Evolutionary conservation across 2,888 invertebrate genomes (phyloP), one percentile per base, ranked within the genome.

Genomic region (Eurois occulta): DNA sequence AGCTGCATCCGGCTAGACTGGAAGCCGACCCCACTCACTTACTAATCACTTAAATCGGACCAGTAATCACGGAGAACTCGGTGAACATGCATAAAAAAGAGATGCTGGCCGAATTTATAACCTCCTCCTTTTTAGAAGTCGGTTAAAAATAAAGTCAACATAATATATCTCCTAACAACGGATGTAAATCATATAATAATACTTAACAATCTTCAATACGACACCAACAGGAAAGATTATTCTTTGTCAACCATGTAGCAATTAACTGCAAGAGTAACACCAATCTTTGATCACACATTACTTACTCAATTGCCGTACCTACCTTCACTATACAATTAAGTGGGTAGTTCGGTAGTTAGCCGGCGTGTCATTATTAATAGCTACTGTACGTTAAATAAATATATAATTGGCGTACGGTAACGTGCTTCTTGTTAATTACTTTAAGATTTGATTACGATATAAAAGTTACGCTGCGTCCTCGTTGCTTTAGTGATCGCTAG

Each of bases 311-410:
- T 13, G 16, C 55, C n/a, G 13, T 48, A 60, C 24, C 24, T 38
- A 41, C 41, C 38, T 0, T 13, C 72, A 55, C 24, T 46, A 28
- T 46, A 38, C 38, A 71, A 80, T 83, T 58, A 78, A 46, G 32
- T 72, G 55, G 10, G 46, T 77, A 77, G 48, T 32, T 24, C 32
- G 24, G 24, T 81, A 72, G 60, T 35, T 4, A 71, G 16, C 21
- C 38, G 18, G 72, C 81, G 64, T 83, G 81, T 81, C 85, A 76
- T 85, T 77, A 21, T 11, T 81, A 65, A 72, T 41, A 7, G 65
- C 80, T 73, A 81, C 85, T 70, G 76, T 64, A 43, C 2, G 35
- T 84, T 16, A 66, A n/a, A 65, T 65, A 65, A 65, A 65, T 65
- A 65, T 18, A 28, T 85, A 77, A 83, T 83, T 77, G 60, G 66